Percentiles rank a stretch among this genome's conserved stretches.
Evolutionary conservation across 2,113 vertebrate species (phyloP).

Genomic region (Panurus biarmicus): DNA sequence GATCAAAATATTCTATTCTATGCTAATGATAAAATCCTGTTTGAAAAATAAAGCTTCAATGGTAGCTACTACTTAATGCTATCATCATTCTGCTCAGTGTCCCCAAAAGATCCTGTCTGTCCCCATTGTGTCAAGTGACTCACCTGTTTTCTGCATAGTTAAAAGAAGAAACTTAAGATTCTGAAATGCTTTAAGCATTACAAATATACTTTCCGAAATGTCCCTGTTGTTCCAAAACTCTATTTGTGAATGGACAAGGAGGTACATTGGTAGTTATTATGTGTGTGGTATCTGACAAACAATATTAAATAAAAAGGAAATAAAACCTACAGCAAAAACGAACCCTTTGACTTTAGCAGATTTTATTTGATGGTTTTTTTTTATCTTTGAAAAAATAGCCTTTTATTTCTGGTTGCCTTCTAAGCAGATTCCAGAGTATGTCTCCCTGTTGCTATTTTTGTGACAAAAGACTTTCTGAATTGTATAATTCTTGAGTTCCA

Average conservation of each 20-base stretch:
- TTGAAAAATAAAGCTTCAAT: not conserved
- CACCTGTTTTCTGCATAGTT: not conserved
- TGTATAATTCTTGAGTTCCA: not conserved
- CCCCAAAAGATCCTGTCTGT: not conserved
- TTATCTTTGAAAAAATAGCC: not conserved
- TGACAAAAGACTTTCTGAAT: not conserved
- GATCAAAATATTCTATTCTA: not conserved
- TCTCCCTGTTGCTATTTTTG: not conserved
- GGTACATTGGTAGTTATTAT: not conserved
- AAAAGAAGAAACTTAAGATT: not conserved
- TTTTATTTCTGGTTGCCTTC: not conserved
- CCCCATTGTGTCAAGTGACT: not conserved
- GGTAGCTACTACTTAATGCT: not conserved
- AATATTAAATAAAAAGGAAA: not conserved
- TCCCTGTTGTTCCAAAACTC: not conserved
- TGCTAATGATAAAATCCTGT: not conserved
- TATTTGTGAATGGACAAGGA: not conserved
- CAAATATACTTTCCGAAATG: not conserved
- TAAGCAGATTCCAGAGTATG: not conserved
- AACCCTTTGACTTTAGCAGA: not conserved
- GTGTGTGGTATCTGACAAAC: not conserved
- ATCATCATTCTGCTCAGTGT: not conserved
- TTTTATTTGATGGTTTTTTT: not conserved
- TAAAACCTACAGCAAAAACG: not conserved
- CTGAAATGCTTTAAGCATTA: not conserved